Percentiles rank a stretch among this genome's conserved stretches.
Conservation (phyloP, 2,113 vertebrate species). For the chimpanzee (Pan troglodytes) region NHGRI_mPanTro3-v2.1_pri NC_072419.2:29597501-29598000, state of each 20-base stretch:
- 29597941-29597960: neutral
- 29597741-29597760: neutral
- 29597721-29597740: neutral
- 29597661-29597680: neutral
- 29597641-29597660: neutral
- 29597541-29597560: neutral
- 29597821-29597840: neutral
- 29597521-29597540: neutral
- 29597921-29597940: neutral
- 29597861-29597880: neutral
- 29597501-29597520: neutral
- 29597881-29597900: neutral
- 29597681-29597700: neutral
- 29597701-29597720: neutral
- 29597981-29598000: neutral
- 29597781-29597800: neutral
- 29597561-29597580: neutral
- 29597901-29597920: neutral
- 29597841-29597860: neutral
- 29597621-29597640: neutral
- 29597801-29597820: neutral
- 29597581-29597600: accelerated
- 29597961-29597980: neutral
- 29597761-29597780: neutral
- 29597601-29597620: too few species aligned